Base-by-base conservation (phyloP, 2,113 vertebrate genomes). In the Neodon shergylaensis region DNA sequence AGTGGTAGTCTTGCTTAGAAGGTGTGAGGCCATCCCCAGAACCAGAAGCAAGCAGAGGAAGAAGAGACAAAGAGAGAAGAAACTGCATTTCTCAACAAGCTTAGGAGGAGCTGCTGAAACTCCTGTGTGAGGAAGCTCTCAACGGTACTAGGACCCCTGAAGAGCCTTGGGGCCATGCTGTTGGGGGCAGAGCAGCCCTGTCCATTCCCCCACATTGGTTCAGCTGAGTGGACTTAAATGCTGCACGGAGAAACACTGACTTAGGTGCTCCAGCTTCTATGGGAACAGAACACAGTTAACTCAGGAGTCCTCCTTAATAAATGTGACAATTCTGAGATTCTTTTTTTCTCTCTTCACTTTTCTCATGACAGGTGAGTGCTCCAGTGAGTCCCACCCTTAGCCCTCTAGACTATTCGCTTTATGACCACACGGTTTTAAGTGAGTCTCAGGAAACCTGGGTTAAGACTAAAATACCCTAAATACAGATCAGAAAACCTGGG, bases 201-300 rank as follows among this genome's bases (percentile, higher is more conserved):
- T 5, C 6, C 3, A 11, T 4, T 70, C 7, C 58, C 77, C 6
- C 73, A 33, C 22, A 61, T 31, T 17, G 10, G 4, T 33, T 49
- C 4, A 81, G 68, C 5, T 47, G 47, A 52, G n/a, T 31, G 16
- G 58, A 84, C 61, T 54, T 65, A 84, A 84, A 66, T 36, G 78
- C 0, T 72, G 54, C 21, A 31, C 61, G n/a, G 8, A 63, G 78
- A 92, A n/a, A 36, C 52, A 26, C 52, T 92, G 5, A 88, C 47
- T 88, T 84, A 94, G 90, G 90, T 79, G 58, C 73, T 89, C 89
- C 39, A 28, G 31, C 42, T 90, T 78, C 74, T 88, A 36, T 54
- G 85, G 24, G n/a, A 72, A 90, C 24, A 66, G 22, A 49, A 54
- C 33, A 9, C 22, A 74, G 58, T 84, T 76, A 73, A 93, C 39